phyloP scores from a whole-genome alignment of 1,140 invertebrate genomes.

The Glossosoma conforme region DNA sequence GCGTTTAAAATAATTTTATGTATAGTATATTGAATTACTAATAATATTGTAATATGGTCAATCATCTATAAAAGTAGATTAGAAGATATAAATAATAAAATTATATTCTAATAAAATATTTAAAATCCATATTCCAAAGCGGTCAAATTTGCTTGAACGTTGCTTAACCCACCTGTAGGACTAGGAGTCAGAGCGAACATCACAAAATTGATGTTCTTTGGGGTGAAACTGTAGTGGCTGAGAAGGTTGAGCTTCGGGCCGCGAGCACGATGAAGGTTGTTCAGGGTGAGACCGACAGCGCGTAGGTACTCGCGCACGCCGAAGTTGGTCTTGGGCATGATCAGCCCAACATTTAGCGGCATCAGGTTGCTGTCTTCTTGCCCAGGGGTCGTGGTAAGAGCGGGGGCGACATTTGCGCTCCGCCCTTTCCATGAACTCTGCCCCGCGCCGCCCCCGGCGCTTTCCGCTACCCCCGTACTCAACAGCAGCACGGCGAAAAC shows the following conservation, averaged over 20 bases:
- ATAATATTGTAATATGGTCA: no score
- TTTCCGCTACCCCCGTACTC: neutral
- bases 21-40: no score
- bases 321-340: conserved; percentile 63
- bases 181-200: conserved; percentile 70
- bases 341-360: conserved; percentile 54
- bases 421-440: neutral
- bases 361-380: no score
- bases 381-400: no score
- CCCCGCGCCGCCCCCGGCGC: neutral
- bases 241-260: conserved; percentile 56
- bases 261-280: conserved; percentile 53
- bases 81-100: no score
- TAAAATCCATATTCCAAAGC: neutral
- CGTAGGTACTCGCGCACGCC: conserved; percentile 61
- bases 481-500: no score
- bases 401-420: conserved; percentile 7
- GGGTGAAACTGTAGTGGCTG: conserved; percentile 58
- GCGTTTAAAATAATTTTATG: neutral
- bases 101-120: no score
- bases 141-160: no score
- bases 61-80: no score
- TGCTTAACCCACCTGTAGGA: conserved; percentile 65
- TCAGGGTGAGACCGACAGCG: conserved; percentile 61
- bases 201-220: conserved; percentile 56